phyloP scores from a whole-genome alignment of 2,797 vertebrate species.

The Melanotaenia pygmaea region DNA sequence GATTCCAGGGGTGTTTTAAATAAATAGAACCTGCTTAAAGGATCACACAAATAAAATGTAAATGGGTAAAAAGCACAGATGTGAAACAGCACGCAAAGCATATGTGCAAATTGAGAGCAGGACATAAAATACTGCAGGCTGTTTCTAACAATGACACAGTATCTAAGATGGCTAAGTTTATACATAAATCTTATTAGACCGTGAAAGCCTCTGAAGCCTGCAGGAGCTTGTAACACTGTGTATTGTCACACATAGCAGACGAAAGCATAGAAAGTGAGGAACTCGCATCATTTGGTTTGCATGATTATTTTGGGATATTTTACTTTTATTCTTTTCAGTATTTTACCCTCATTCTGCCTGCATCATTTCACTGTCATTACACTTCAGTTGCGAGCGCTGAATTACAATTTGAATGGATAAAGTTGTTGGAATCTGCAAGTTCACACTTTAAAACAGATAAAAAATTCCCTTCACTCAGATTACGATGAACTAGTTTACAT shows the following conservation, averaged over 20 bases:
- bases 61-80: not conserved
- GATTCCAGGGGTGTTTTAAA: slow-evolving; percentile 8
- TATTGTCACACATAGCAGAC: slow-evolving; percentile 20
- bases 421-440: not conserved
- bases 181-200: slow-evolving; percentile 53
- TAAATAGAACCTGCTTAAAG: slow-evolving; percentile 3
- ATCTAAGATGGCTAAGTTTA: slow-evolving; percentile 41
- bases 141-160: slow-evolving; percentile 34
- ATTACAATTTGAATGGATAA: slow-evolving; percentile 4
- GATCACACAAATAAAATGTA: not conserved
- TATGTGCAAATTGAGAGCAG: slow-evolving; percentile 24
- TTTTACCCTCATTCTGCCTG: not conserved
- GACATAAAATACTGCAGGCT: slow-evolving; percentile 28
- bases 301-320: slow-evolving; percentile 1
- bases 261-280: not conserved
- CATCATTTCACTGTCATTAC: not conserved
- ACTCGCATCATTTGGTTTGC: slow-evolving; percentile 2
- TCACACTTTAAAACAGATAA: not conserved
- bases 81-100: not conserved
- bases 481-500: not conserved
- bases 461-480: not conserved
- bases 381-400: not conserved
- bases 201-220: slow-evolving; percentile 30
- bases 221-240: slow-evolving; percentile 19
- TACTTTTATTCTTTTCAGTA: not conserved